Evolutionary conservation across 2,797 vertebrate species (phyloP).

Genomic region (Microctenopoma lineatum): DNA sequence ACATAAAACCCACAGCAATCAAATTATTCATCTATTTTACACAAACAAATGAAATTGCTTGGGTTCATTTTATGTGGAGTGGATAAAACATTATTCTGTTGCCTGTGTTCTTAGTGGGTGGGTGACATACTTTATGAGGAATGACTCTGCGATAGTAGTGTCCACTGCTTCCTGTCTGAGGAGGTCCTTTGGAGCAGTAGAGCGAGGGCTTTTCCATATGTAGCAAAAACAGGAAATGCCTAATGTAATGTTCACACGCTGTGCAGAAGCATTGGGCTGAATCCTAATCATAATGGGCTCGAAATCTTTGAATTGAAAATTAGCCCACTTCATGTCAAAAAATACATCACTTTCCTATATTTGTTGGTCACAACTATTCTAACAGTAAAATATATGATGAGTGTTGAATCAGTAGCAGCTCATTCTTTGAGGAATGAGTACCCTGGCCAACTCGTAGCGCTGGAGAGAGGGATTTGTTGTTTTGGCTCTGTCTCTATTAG

Average conservation of each 20-base stretch:
- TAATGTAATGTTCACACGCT: constrained; percentile 62
- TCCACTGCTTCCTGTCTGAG: constrained; percentile 65
- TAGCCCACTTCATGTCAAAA: not conserved
- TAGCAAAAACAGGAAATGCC: constrained; percentile 76
- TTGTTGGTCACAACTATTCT: not conserved
- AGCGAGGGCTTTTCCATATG: constrained; percentile 52
- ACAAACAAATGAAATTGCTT: constrained; percentile 39
- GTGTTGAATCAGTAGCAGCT: not conserved
- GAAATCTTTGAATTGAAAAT: constrained; percentile 7
- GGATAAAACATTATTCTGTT: constrained; percentile 16
- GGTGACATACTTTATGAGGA: constrained; percentile 53
- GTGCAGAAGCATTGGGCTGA: constrained; percentile 30
- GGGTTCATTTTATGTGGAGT: constrained; percentile 4
- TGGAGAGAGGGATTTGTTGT: constrained; percentile 48
- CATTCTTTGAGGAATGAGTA: too few relatives aligned
- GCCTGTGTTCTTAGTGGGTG: constrained; percentile 27
- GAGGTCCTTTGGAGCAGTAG: constrained; percentile 35
- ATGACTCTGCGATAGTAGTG: constrained; percentile 56
- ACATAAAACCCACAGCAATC: constrained; percentile 46
- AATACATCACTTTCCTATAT: not conserved
- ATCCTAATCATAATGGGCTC: constrained; percentile 31
- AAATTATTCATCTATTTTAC: constrained; percentile 35
- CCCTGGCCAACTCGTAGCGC: constrained; percentile 23
- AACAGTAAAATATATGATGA: not conserved
- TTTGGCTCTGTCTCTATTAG: constrained; percentile 53